phyloP scores from a whole-genome alignment of 2,888 invertebrate species.

The Hypselothyrea guttata region DNA sequence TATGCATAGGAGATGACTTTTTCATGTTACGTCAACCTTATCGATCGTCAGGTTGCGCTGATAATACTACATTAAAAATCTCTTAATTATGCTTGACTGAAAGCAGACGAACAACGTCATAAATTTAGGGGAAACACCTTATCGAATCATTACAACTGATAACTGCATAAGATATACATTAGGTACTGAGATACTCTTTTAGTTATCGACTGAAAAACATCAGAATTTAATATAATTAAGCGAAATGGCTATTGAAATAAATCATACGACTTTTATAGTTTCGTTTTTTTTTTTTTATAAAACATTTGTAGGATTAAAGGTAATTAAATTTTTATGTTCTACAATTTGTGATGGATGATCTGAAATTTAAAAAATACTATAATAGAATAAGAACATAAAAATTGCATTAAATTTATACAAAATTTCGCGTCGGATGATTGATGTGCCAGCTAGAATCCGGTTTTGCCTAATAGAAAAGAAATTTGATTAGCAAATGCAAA shows the following conservation, averaged over 20 bases:
- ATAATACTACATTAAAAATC: constrained; percentile 19
- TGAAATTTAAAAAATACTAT: neutral
- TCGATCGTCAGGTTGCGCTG: constrained; percentile 15
- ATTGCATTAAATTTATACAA: constrained; percentile 8
- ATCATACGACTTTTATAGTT: no score
- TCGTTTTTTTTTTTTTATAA: neutral
- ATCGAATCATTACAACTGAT: no score
- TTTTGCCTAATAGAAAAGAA: constrained; percentile 4
- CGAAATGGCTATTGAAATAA: no score
- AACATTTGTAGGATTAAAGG: neutral
- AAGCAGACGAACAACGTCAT: neutral
- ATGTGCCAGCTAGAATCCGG: constrained; percentile 5
- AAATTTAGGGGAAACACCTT: neutral
- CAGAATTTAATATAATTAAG: no score
- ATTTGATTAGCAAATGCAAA: neutral
- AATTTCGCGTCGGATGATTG: constrained; percentile 11
- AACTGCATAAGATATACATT: no score
- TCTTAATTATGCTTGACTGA: constrained; percentile 25
- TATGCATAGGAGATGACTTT: constrained; percentile 28
- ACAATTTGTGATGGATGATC: constrained; percentile 15
- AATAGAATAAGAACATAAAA: constrained; percentile 15
- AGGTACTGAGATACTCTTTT: no score
- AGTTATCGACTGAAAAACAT: no score
- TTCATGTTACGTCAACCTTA: constrained; percentile 26
- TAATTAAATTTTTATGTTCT: constrained; percentile 20